phyloP scores from a whole-genome alignment of 2,113 vertebrate genomes.

The Sinocyclocheilus anophthalmus region DNA sequence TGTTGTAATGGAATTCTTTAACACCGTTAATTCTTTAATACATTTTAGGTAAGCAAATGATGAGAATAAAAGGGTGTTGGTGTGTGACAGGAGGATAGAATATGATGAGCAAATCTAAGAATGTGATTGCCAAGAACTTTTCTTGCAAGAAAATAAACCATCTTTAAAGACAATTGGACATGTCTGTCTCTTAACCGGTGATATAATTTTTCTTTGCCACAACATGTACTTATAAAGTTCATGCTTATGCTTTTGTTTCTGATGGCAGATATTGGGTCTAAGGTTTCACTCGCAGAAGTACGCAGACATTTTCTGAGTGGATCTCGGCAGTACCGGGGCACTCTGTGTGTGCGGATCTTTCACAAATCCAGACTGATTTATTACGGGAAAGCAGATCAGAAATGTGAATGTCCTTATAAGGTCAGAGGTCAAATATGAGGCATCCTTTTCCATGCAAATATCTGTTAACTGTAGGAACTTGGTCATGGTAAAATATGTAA shows the following conservation, averaged over 20 bases:
- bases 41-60: too few species aligned
- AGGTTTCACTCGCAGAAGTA: constrained; percentile 47
- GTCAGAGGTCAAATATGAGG: constrained; percentile 54
- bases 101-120: too few species aligned
- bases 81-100: too few species aligned
- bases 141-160: too few species aligned
- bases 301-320: constrained; percentile 13
- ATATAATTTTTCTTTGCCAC: background rate
- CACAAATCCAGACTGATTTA: constrained; percentile 74
- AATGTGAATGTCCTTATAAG: constrained; percentile 75
- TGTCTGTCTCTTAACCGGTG: too few species aligned
- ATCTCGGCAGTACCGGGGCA: constrained; percentile 55
- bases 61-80: too few species aligned
- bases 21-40: too few species aligned
- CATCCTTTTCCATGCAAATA: background rate
- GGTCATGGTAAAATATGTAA: background rate
- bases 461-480: background rate
- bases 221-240: background rate
- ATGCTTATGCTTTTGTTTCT: background rate
- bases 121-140: too few species aligned
- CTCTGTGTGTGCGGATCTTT: constrained; percentile 66
- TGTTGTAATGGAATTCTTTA: too few species aligned
- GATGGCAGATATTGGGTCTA: constrained; percentile 20
- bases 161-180: too few species aligned
- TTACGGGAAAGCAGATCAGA: constrained; percentile 70